These are phyloP conservation scores for Oscheius sp. DNA, from an alignment of 2,888 invertebrate genomes.

Conservation along the genomic window DNA sequence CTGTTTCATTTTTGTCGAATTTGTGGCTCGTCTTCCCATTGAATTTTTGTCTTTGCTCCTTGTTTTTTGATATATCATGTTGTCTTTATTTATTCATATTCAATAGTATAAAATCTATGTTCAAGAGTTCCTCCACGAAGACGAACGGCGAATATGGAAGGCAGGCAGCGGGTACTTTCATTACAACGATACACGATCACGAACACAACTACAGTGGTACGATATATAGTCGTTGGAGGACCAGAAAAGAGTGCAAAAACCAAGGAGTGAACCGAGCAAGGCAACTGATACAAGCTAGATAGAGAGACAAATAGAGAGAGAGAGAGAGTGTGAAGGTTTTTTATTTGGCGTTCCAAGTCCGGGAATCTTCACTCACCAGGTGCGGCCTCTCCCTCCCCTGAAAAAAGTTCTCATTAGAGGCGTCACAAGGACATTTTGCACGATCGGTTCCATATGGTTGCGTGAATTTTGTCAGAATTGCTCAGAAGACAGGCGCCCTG, in stretches of 20 bases:
- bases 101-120: too few relatives aligned
- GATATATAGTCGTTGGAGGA: conserved; percentile 30
- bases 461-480: neutral
- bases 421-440: neutral
- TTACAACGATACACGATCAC: conserved; percentile 16
- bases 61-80: too few relatives aligned
- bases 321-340: neutral
- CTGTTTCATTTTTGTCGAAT: too few relatives aligned
- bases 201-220: conserved; percentile 30
- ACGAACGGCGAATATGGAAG: too few relatives aligned
- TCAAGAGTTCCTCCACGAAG: too few relatives aligned
- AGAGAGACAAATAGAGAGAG: neutral
- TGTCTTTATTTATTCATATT: too few relatives aligned
- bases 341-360: conserved; percentile 5
- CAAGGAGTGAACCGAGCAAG: conserved; percentile 23
- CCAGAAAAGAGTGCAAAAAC: conserved; percentile 28
- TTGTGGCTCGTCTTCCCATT: neutral
- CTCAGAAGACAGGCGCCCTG: neutral
- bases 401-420: conserved; percentile 26
- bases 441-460: neutral
- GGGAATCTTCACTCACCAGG: conserved; percentile 48
- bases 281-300: conserved; percentile 17
- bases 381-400: conserved; percentile 50
- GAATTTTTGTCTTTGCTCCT: too few relatives aligned
- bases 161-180: neutral